A percentile compares a stretch with the other conserved stretches of the same genome.
Evolutionary conservation across 2,113 vertebrate genomes (phyloP).

Genomic region (Urocitellus parryii): DNA sequence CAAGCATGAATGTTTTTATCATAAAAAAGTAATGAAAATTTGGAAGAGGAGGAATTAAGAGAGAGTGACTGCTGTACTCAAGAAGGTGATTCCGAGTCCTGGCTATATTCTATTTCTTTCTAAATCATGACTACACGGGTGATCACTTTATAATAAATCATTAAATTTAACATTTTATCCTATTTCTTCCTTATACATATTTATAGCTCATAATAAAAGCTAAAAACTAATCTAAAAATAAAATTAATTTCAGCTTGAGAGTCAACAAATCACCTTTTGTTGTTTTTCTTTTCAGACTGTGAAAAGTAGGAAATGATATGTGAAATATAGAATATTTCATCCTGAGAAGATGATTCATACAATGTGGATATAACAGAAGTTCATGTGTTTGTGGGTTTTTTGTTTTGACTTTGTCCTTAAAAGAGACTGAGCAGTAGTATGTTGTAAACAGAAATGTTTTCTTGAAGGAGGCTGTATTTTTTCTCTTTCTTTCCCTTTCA

Average conservation of each 20-base stretch:
- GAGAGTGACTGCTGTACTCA: no score
- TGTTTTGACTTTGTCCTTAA: slow-evolving; percentile 71
- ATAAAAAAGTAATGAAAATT: neutral
- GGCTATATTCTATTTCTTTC: neutral
- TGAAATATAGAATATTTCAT: slow-evolving; percentile 70
- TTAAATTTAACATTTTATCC: neutral
- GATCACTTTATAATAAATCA: neutral
- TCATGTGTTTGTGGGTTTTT: neutral
- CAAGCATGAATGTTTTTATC: neutral
- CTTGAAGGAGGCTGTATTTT: slow-evolving; percentile 60
- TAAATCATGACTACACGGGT: neutral
- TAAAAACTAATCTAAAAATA: slow-evolving; percentile 37
- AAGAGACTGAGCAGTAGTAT: slow-evolving; percentile 58
- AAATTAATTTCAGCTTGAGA: slow-evolving; percentile 1
- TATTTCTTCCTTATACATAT: neutral
- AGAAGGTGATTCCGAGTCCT: neutral
- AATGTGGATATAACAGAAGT: slow-evolving; percentile 63
- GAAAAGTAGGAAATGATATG: slow-evolving; percentile 52
- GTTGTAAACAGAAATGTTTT: slow-evolving; percentile 80
- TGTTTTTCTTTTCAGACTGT: slow-evolving; percentile 26
- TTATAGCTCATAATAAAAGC: slow-evolving; percentile 22
- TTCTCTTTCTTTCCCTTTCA: slow-evolving; percentile 59
- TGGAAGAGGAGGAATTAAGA: neutral
- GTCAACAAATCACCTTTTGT: neutral
- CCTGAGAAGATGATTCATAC: slow-evolving; percentile 71